Conservation (phyloP, 2,113 vertebrate species). For the Scatophagus argus region DNA sequence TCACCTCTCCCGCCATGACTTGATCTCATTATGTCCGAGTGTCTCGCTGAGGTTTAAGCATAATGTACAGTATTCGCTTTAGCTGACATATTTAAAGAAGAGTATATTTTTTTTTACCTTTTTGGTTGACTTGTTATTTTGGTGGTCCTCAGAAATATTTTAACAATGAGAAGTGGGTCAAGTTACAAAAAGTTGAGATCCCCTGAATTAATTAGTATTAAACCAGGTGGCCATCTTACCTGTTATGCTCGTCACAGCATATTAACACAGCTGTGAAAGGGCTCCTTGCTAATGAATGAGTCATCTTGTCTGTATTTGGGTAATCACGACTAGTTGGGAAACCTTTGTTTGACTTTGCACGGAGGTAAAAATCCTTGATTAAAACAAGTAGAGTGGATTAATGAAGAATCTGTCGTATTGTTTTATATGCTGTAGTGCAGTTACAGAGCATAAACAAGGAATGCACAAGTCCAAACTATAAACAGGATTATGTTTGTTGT, state of each 20-base stretch:
- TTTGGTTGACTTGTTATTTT: no score
- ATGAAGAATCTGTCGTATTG: background rate
- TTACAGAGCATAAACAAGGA: background rate
- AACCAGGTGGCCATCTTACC: slow-evolving; percentile 40
- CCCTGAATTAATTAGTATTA: slow-evolving; percentile 27
- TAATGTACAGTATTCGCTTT: no score
- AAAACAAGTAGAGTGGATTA: background rate
- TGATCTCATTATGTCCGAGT: no score
- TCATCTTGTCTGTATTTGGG: slow-evolving; percentile 27
- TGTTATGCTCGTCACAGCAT: slow-evolving; percentile 8
- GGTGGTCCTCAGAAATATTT: no score
- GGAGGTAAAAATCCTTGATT: background rate
- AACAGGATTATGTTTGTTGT: slow-evolving; percentile 40
- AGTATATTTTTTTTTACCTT: no score
- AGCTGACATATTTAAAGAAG: no score
- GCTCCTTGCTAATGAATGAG: slow-evolving; percentile 27
- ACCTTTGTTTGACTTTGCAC: background rate
- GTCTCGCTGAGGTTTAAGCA: no score
- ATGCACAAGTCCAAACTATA: slow-evolving; percentile 7
- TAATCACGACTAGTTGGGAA: slow-evolving; percentile 26
- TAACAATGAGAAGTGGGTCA: no score
- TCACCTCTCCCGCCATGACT: no score
- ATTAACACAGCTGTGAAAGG: background rate
- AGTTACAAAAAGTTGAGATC: no score
- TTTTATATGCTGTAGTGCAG: background rate